phyloP scores from a whole-genome alignment of 2,113 vertebrate genomes.

The Cricetomys ansorgei region DNA sequence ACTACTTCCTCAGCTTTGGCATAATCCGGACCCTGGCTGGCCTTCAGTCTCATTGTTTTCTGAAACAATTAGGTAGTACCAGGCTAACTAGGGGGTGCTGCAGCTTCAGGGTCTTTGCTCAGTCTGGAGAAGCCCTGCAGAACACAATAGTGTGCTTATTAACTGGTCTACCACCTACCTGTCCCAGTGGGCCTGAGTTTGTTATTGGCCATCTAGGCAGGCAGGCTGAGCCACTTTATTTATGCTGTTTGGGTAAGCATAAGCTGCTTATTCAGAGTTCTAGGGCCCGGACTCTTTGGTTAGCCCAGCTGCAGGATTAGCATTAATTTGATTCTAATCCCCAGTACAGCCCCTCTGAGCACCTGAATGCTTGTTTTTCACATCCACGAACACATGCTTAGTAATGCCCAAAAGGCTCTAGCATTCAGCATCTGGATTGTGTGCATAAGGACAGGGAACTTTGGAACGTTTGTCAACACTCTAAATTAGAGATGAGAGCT shows the following conservation, averaged over 20 bases:
- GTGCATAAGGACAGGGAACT: neutral
- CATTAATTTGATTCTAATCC: constrained; percentile 78
- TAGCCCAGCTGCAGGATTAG: constrained; percentile 75
- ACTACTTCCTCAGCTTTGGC: neutral
- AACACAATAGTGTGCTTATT: neutral
- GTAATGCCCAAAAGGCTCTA: neutral
- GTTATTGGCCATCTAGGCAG: constrained; percentile 39
- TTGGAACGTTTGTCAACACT: neutral
- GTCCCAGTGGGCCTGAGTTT: neutral
- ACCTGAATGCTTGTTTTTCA: constrained; percentile 45
- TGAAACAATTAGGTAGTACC: neutral
- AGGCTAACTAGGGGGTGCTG: neutral
- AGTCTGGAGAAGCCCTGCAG: neutral
- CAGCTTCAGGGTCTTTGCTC: neutral
- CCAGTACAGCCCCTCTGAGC: neutral
- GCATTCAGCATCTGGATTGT: neutral
- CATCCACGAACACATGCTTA: neutral
- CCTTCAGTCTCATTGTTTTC: constrained; percentile 41
- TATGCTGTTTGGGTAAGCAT: constrained; percentile 56
- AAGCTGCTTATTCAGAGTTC: constrained; percentile 70
- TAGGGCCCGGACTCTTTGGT: constrained; percentile 55
- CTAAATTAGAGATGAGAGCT: neutral
- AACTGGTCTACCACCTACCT: neutral
- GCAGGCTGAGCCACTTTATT: constrained; percentile 66
- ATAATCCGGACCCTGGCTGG: neutral